Percentiles rank a stretch among this genome's conserved stretches.
Evolutionary conservation across 2,113 vertebrate species (phyloP).

Genomic region (Anthoscopus minutus): DNA sequence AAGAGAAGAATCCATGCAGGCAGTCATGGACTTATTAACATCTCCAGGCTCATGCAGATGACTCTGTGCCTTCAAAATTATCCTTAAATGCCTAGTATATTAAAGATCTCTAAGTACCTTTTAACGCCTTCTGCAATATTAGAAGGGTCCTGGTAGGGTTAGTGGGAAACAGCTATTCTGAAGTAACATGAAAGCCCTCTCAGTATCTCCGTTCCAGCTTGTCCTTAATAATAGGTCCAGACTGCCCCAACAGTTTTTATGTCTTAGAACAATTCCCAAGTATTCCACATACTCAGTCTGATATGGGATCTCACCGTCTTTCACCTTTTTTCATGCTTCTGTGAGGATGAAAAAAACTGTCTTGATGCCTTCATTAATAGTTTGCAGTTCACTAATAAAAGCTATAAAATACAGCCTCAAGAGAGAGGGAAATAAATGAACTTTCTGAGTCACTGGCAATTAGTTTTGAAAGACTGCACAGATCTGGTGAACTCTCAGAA

Average conservation of each 20-base stretch:
- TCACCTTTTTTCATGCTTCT: neutral
- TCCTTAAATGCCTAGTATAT: neutral
- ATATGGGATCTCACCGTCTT: neutral
- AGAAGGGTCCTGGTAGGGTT: neutral
- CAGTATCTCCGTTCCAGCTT: neutral
- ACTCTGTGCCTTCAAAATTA: neutral
- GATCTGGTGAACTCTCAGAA: neutral
- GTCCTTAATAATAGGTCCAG: neutral
- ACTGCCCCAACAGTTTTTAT: neutral
- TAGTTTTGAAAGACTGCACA: neutral
- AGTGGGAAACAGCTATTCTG: neutral
- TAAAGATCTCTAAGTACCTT: neutral
- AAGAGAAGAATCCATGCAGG: neutral
- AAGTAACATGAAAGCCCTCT: neutral
- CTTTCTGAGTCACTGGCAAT: neutral
- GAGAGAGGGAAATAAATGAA: neutral
- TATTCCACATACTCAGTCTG: neutral
- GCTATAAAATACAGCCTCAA: neutral
- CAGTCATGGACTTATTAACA: neutral
- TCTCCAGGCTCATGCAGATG: neutral
- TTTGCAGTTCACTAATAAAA: neutral
- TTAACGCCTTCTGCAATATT: neutral
- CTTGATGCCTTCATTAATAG: neutral
- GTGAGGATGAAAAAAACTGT: fast-evolving
- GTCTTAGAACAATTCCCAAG: neutral